phyloP scores from a whole-genome alignment of 2,113 vertebrate species.

The Perognathus longimembris region DNA sequence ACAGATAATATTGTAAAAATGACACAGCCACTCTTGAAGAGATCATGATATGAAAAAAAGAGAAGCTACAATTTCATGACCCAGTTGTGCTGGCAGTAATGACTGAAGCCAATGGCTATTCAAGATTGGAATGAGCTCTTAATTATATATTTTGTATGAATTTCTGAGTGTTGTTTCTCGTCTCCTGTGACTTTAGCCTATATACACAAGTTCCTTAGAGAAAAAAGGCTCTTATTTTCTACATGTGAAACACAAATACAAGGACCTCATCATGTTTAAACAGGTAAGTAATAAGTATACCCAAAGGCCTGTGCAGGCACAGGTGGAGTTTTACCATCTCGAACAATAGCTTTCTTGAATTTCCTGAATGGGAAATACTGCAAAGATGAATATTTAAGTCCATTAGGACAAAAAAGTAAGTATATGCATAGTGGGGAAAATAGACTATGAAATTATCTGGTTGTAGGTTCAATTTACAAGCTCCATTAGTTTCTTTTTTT shows the following conservation, averaged over 20 bases:
- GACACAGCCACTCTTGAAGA: neutral
- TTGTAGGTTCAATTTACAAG: neutral
- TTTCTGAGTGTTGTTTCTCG: neutral
- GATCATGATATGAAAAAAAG: neutral
- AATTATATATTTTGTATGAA: neutral
- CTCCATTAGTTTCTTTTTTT: neutral
- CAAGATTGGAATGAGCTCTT: neutral
- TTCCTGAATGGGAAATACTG: neutral
- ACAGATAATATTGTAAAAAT: neutral
- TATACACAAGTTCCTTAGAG: neutral
- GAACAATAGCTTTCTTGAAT: conserved; percentile 16
- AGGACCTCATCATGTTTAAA: neutral
- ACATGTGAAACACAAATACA: neutral
- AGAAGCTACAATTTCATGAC: neutral
- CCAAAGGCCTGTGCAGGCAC: neutral
- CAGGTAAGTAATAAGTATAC: neutral
- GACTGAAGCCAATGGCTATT: conserved; percentile 17
- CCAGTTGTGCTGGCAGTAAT: neutral
- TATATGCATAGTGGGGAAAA: neutral
- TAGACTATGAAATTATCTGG: neutral
- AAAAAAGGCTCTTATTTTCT: neutral
- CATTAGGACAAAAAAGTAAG: neutral
- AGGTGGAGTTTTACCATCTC: neutral
- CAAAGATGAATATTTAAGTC: neutral
- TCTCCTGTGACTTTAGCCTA: neutral